Conservation (phyloP, 2,797 vertebrate species). For the Sebastes matsubarae region DNA sequence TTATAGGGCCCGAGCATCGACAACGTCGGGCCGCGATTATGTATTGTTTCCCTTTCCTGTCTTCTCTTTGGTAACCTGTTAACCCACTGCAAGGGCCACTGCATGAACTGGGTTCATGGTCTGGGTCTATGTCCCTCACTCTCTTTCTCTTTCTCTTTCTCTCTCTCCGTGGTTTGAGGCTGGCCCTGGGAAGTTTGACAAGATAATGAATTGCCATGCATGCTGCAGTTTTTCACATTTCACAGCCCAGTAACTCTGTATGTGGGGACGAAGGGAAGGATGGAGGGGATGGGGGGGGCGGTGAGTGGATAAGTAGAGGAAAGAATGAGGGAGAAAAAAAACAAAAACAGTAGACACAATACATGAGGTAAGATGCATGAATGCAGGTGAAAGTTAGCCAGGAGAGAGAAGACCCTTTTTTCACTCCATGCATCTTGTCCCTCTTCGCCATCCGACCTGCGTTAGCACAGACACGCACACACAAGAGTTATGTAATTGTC, state of each 20-base stretch:
- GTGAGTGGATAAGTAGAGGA: conserved; percentile 27
- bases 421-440: not conserved
- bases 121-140: not conserved
- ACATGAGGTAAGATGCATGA: not conserved
- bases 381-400: conserved; percentile 33
- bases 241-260: conserved; percentile 79
- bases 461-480: conserved; percentile 6
- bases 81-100: conserved; percentile 35
- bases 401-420: conserved; percentile 6
- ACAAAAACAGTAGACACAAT: conserved; percentile 42
- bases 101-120: conserved; percentile 14
- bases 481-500: conserved; percentile 75
- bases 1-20: too few relatives aligned
- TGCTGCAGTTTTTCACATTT: conserved; percentile 83
- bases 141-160: not conserved
- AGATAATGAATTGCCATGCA: conserved; percentile 83
- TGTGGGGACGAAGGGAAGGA: conserved; percentile 22
- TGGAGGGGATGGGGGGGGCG: not conserved
- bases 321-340: conserved; percentile 11
- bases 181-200: conserved; percentile 79
- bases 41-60: not conserved
- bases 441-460: not conserved
- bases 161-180: conserved; percentile 37
- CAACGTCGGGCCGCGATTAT: too few relatives aligned
- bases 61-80: conserved; percentile 39